A percentile compares a stretch with the other conserved stretches of the same genome.
These are phyloP conservation scores for Danio tinwini DNA, from an alignment of 2,797 vertebrate genomes.

Conservation along the genomic window DNA sequence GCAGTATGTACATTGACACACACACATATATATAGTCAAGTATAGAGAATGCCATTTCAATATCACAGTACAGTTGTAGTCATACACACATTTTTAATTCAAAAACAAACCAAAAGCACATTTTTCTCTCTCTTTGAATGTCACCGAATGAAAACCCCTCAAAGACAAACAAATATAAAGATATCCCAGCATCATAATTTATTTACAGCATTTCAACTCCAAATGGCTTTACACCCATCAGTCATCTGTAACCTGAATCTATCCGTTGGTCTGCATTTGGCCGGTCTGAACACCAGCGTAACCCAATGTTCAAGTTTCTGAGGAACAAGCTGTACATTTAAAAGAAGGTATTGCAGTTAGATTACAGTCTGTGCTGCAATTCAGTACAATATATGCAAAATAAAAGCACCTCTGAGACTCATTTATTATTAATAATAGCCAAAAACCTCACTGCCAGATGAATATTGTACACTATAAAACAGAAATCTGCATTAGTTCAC, in stretches of 20 bases:
- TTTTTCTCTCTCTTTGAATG: background rate
- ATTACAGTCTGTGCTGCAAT: background rate
- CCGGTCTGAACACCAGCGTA: background rate
- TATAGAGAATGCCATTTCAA: background rate
- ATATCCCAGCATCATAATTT: background rate
- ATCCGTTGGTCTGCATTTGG: background rate
- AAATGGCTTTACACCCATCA: background rate
- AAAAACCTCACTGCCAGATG: background rate
- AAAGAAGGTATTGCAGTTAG: background rate
- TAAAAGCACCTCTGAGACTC: background rate
- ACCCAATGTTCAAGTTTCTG: background rate
- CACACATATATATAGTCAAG: background rate
- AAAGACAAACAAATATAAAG: background rate
- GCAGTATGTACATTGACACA: too few relatives aligned
- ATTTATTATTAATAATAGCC: too few relatives aligned
- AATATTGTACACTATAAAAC: background rate
- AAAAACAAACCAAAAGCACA: background rate
- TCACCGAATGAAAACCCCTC: too few relatives aligned
- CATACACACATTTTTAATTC: background rate
- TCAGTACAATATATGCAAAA: too few relatives aligned
- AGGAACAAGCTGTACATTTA: background rate
- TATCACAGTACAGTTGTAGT: constrained; percentile 20
- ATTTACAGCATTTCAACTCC: background rate
- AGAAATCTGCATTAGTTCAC: background rate
- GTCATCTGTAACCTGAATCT: background rate